phyloP scores from a whole-genome alignment of 2,888 invertebrate genomes.

The Scaptomyza cyrtandrae region DNA sequence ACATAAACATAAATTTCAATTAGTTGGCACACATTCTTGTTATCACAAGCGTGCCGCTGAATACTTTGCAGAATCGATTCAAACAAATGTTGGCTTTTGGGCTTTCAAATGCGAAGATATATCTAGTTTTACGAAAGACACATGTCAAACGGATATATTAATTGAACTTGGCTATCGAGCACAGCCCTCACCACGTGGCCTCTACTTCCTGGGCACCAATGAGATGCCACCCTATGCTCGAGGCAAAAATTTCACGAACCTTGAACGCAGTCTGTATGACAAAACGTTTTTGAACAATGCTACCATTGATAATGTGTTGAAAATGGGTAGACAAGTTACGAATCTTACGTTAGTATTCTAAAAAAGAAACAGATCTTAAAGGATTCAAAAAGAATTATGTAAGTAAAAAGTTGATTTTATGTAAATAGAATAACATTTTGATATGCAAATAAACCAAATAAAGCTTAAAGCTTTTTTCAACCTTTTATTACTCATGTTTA shows the following conservation, averaged over 20 bases:
- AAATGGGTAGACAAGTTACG: neutral
- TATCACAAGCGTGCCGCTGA: neutral
- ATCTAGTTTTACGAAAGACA: conserved; percentile 83
- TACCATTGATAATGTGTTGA: neutral
- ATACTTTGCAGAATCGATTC: neutral
- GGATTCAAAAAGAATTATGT: no score
- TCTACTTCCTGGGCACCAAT: conserved; percentile 84
- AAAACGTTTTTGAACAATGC: neutral
- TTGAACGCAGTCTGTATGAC: neutral
- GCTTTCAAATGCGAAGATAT: conserved; percentile 84
- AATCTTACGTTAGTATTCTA: neutral
- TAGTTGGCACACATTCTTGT: neutral
- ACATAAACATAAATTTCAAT: neutral
- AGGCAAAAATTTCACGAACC: conserved; percentile 20
- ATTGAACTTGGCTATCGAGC: conserved; percentile 81
- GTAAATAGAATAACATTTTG: no score
- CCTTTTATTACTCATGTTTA: neutral
- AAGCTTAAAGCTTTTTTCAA: no score
- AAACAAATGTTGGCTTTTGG: conserved; percentile 72
- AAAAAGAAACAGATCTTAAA: no score
- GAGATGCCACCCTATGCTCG: conserved; percentile 53
- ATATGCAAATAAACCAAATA: no score
- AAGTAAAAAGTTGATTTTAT: no score
- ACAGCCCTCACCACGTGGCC: conserved; percentile 82
- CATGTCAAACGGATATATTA: conserved; percentile 49